A percentile compares a stretch with the other conserved stretches of the same genome.
Conservation (phyloP, 2,797 vertebrate species). For the Peromyscus melanophrys region DNA sequence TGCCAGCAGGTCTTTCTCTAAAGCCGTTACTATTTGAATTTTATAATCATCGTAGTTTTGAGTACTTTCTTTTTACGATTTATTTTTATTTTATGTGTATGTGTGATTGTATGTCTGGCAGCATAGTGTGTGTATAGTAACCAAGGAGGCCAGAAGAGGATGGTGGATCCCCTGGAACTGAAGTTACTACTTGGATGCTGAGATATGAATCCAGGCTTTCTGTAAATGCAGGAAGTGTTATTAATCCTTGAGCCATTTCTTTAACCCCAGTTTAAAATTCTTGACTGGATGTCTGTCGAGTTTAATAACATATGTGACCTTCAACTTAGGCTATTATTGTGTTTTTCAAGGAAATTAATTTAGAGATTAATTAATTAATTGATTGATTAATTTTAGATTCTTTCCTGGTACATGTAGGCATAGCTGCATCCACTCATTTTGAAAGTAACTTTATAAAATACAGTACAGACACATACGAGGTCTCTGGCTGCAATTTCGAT, state of each 20-base stretch:
- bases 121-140: no score
- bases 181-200: background rate
- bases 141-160: background rate
- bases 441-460: background rate
- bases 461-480: background rate
- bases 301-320: constrained; percentile 8
- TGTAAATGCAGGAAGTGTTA: background rate
- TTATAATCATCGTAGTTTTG: background rate
- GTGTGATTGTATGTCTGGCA: background rate
- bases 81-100: background rate
- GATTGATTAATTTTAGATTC: background rate
- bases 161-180: background rate
- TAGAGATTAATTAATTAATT: background rate
- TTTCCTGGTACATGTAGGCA: background rate
- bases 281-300: background rate
- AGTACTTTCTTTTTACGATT: background rate
- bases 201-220: background rate
- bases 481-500: background rate
- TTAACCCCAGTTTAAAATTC: background rate
- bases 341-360: background rate
- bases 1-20: background rate
- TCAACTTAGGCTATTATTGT: background rate
- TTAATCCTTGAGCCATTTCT: background rate
- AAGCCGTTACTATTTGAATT: background rate
- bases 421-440: background rate